These are phyloP conservation scores for Heliconius congener DNA, from an alignment of 1,140 invertebrate genomes.

Conservation along the genomic window DNA sequence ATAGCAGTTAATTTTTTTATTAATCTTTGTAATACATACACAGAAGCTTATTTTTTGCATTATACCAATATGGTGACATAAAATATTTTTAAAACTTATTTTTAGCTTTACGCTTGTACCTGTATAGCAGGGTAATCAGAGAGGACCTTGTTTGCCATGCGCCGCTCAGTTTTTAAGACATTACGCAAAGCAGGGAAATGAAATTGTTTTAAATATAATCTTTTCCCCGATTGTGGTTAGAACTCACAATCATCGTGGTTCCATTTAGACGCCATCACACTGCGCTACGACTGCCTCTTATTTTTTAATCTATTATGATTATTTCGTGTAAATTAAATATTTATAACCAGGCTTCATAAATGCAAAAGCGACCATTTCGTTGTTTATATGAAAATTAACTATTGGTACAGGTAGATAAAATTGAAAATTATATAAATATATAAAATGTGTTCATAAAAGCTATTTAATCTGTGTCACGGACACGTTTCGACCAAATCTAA, in stretches of 20 bases:
- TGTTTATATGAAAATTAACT: slow-evolving; percentile 9
- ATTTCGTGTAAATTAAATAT: not conserved
- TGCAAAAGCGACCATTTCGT: slow-evolving; percentile 6
- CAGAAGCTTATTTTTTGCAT: not conserved
- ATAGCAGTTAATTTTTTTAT: not conserved
- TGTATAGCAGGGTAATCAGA: too few species aligned
- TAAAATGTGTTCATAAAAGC: slow-evolving; percentile 25
- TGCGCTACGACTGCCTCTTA: too few species aligned
- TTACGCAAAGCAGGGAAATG: too few species aligned
- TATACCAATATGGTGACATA: slow-evolving; percentile 3
- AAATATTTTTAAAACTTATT: not conserved
- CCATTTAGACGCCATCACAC: too few species aligned
- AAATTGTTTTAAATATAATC: too few species aligned
- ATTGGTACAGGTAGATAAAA: slow-evolving; percentile 22
- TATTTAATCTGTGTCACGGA: slow-evolving; percentile 29
- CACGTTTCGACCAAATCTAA: slow-evolving; percentile 35
- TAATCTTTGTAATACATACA: not conserved
- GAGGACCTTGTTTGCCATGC: too few species aligned
- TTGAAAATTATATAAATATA: slow-evolving; percentile 22
- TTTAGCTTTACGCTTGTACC: too few species aligned
- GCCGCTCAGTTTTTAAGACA: too few species aligned
- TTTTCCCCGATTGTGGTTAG: too few species aligned
- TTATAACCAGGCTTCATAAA: not conserved
- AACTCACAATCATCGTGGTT: too few species aligned
- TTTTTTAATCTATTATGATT: not conserved